Evolutionary conservation across 2,797 vertebrate genomes (phyloP).

Genomic region (Pempheris klunzingeri): DNA sequence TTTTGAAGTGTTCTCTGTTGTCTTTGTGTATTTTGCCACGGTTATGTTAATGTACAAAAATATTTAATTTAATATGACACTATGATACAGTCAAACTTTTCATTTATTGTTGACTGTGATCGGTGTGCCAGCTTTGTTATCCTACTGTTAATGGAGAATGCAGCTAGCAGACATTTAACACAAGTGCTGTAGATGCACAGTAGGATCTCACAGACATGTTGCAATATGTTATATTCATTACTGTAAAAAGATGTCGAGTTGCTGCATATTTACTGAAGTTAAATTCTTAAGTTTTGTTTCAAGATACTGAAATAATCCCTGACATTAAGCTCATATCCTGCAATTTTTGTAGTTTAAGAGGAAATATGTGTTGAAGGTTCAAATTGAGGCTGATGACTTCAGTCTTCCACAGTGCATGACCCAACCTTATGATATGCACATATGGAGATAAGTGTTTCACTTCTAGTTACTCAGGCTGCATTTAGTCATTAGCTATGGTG

Average conservation of each 20-base stretch:
- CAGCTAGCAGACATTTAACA: not conserved
- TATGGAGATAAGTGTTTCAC: constrained; percentile 2
- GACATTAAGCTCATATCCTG: not conserved
- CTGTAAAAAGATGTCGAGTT: too few species aligned
- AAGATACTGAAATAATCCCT: not conserved
- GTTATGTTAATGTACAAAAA: not conserved
- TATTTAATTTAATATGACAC: not conserved
- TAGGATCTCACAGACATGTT: too few species aligned
- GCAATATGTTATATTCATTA: too few species aligned
- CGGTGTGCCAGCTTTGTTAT: too few species aligned
- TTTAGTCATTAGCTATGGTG: not conserved
- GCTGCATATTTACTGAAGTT: too few species aligned
- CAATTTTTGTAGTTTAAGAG: not conserved
- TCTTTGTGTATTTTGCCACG: too few species aligned
- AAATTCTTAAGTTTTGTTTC: too few species aligned
- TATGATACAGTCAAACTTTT: too few species aligned
- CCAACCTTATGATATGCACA: not conserved
- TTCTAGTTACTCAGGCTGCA: not conserved
- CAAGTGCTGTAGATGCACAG: not conserved
- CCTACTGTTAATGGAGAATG: not conserved
- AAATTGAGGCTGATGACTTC: constrained; percentile 6
- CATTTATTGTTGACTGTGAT: not conserved
- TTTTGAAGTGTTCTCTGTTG: too few species aligned
- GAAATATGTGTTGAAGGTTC: not conserved
- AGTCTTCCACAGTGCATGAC: not conserved